phyloP scores from a whole-genome alignment of 2,888 invertebrate genomes.

The Meiosimyza platycephala region DNA sequence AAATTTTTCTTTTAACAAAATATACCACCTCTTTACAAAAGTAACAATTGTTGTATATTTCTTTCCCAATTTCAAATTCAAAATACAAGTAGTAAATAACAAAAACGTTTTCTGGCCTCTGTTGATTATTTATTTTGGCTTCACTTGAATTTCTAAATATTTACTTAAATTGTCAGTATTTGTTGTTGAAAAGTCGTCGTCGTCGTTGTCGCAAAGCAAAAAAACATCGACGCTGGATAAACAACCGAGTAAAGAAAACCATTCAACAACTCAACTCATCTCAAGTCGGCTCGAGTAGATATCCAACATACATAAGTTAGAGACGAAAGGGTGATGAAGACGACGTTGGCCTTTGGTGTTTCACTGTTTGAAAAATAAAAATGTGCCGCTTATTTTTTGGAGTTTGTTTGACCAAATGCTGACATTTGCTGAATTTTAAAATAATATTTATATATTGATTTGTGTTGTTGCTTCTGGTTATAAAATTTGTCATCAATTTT shows the following conservation, averaged over 20 bases:
- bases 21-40: too few species aligned
- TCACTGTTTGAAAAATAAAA: background rate
- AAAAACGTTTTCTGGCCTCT: slow-evolving; percentile 26
- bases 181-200: slow-evolving; percentile 4
- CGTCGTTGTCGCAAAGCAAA: background rate
- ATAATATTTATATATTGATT: slow-evolving; percentile 12
- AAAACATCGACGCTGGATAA: background rate
- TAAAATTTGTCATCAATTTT: background rate
- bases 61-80: too few species aligned
- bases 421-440: slow-evolving; percentile 26
- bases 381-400: slow-evolving; percentile 23
- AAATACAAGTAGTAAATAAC: too few species aligned
- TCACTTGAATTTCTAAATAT: slow-evolving; percentile 29
- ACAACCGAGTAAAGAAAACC: background rate
- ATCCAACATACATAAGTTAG: too few species aligned
- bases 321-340: too few species aligned
- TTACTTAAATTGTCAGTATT: slow-evolving; percentile 30
- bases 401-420: slow-evolving; percentile 31
- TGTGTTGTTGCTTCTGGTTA: background rate
- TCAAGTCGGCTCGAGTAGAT: too few species aligned
- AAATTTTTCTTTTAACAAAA: too few species aligned
- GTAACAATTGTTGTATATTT: too few species aligned
- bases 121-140: slow-evolving; percentile 34
- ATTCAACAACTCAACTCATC: background rate
- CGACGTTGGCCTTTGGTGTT: too few species aligned